These are phyloP conservation scores for Papilio glaucus DNA, from an alignment of 1,140 invertebrate genomes.

Conservation along the genomic window DNA sequence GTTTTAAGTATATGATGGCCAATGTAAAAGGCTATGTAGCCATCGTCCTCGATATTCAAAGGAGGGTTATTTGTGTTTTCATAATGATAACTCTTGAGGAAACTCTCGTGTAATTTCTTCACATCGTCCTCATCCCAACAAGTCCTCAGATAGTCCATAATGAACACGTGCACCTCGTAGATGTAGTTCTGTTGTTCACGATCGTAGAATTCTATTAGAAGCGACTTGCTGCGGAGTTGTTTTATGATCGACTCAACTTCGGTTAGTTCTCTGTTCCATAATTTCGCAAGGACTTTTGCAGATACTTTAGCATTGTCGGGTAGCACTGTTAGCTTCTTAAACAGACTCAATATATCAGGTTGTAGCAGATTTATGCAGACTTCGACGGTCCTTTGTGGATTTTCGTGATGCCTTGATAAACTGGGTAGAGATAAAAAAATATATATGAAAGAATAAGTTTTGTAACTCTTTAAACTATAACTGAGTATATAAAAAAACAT, in stretches of 20 bases:
- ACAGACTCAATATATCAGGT: constrained; percentile 59
- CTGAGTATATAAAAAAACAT: too few relatives aligned
- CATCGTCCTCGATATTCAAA: constrained; percentile 69
- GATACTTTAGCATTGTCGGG: constrained; percentile 73
- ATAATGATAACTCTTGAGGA: constrained; percentile 71
- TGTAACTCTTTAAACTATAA: too few relatives aligned
- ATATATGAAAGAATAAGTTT: too few relatives aligned
- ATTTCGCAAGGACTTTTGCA: constrained; percentile 62
- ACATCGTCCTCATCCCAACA: constrained; percentile 58
- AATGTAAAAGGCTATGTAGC: constrained; percentile 75
- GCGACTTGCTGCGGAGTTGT: constrained; percentile 66
- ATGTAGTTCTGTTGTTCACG: constrained; percentile 66
- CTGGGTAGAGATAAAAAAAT: constrained; percentile 39
- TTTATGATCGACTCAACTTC: constrained; percentile 69
- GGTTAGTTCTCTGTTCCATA: constrained; percentile 63
- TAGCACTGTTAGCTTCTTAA: constrained; percentile 69
- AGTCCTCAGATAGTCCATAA: constrained; percentile 69
- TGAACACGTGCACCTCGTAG: constrained; percentile 74
- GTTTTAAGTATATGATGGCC: constrained; percentile 73
- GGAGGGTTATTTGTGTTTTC: constrained; percentile 50
- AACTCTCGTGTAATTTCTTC: constrained; percentile 64
- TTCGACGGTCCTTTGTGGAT: constrained; percentile 71
- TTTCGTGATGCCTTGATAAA: constrained; percentile 54
- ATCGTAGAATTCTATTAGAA: constrained; percentile 66
- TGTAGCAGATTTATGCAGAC: constrained; percentile 71